Conservation (phyloP, 2,888 invertebrate species). For the Leptinotarsa haldemani region DNA sequence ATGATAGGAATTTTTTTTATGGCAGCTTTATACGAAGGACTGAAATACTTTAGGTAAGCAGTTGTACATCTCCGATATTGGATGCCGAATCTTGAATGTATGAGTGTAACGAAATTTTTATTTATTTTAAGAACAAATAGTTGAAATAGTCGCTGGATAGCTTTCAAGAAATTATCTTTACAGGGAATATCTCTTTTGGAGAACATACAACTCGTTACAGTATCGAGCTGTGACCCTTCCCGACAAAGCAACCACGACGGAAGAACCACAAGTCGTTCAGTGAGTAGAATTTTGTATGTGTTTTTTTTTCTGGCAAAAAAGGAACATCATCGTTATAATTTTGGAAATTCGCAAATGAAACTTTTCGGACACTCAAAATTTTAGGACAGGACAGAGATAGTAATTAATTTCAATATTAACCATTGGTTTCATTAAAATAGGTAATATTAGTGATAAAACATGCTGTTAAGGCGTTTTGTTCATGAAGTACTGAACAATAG, state of each 20-base stretch:
- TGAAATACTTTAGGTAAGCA: constrained; percentile 83
- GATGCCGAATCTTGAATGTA: not conserved
- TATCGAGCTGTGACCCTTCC: constrained; percentile 88
- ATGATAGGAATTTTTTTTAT: constrained; percentile 92
- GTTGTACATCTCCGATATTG: not conserved
- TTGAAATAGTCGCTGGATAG: constrained; percentile 27
- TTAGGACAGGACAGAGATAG: too few species aligned
- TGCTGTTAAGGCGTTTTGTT: too few species aligned
- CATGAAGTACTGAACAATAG: too few species aligned
- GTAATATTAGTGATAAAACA: too few species aligned
- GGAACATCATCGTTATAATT: too few species aligned
- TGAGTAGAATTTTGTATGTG: constrained; percentile 62
- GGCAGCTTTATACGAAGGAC: constrained; percentile 94
- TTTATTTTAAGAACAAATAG: constrained; percentile 30
- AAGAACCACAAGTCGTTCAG: constrained; percentile 83
- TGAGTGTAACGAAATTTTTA: constrained; percentile 25
- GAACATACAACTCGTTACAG: constrained; percentile 85
- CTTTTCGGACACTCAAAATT: too few species aligned
- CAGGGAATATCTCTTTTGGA: constrained; percentile 87
- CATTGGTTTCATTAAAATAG: too few species aligned
- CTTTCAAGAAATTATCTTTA: constrained; percentile 55
- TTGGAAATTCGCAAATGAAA: too few species aligned
- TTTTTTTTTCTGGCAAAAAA: too few species aligned
- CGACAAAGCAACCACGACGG: constrained; percentile 73
- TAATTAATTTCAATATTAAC: too few species aligned